Evolutionary conservation across 2,888 invertebrate genomes (phyloP).

Genomic region (Tetrapedia diversipes): DNA sequence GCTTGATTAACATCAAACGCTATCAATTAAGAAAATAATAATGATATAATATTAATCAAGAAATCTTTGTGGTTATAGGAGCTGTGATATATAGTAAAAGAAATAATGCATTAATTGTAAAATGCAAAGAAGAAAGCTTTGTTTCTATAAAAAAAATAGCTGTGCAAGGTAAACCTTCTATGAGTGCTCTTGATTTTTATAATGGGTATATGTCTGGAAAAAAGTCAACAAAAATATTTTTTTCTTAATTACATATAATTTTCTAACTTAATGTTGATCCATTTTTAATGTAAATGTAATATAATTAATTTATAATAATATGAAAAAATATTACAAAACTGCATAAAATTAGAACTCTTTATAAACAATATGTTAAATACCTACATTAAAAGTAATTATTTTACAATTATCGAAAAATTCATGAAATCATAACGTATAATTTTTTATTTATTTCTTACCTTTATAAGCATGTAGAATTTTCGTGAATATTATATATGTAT

Average conservation of each 20-base stretch:
- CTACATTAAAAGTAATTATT: not conserved
- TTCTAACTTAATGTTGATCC: not conserved
- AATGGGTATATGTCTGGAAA: constrained; percentile 91
- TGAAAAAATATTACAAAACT: not conserved
- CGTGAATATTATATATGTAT: not conserved
- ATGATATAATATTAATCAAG: constrained; percentile 10
- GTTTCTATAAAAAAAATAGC: constrained; percentile 87
- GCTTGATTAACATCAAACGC: constrained; percentile 4
- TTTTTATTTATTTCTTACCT: constrained; percentile 31
- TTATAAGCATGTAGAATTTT: not conserved
- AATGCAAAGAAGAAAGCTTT: constrained; percentile 87
- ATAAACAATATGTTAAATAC: not conserved
- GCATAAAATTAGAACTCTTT: not conserved
- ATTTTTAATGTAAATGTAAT: constrained; percentile 2
- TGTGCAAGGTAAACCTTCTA: constrained; percentile 88
- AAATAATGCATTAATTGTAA: constrained; percentile 85
- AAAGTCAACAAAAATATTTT: constrained; percentile 68
- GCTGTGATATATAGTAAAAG: constrained; percentile 85
- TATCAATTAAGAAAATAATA: too few relatives aligned
- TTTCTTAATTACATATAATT: constrained; percentile 7
- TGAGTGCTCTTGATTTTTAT: constrained; percentile 92
- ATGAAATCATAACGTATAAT: constrained; percentile 1
- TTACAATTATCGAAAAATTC: constrained; percentile 5
- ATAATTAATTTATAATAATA: not conserved
- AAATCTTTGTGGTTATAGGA: constrained; percentile 83